Evolutionary conservation across 2,797 vertebrate species (phyloP), one percentile per base, ranked within the genome.

Genomic region (Gymnothorax reevesii): DNA sequence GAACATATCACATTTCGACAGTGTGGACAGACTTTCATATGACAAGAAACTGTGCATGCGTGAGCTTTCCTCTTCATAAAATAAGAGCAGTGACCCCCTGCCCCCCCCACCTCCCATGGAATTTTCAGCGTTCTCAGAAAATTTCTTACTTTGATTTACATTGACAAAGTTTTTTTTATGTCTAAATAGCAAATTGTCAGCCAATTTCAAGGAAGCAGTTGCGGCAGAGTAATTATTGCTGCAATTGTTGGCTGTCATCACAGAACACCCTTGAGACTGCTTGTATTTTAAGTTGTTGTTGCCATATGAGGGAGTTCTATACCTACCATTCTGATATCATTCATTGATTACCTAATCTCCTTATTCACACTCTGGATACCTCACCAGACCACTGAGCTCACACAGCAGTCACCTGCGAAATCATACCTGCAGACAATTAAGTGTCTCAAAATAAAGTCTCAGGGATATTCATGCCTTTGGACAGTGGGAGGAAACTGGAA

Each of bases 1-100:
- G 42, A 79, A 77, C 69, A 89, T 87, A 88, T 89, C 87, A 88
- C 85, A 86, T 88, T 88, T 85, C 66, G 42, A 84, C 75, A 83
- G 22, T 82, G 79, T 55, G 57, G 62, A 86, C n/a, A 33, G 66
- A 7, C 55, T 25, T 60, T 42, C 75, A 55, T 60, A 12, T 42
- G 22, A 75, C 54, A 33, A 85, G 84, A 85, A 52, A 57, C 42
- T 60, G 71, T 60, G 52, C 42, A 49, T 77, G 42, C 22, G 73
- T 77, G 42, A 7, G 73, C 15, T 77, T 77, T 73, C 33, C 73
- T 77, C 73, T 49, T 77, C 52, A 77, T 17, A 77, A 33, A 52
- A n/a, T 25, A 69, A 69, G n/a, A 69, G 25, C 42, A 49, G 52
- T 42, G 4, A 75, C 10, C 9, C 12, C 12, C 71, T 33, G 10